Base-by-base conservation (phyloP, 2,888 invertebrate genomes). In the Trissolcus brochymenae region DNA sequence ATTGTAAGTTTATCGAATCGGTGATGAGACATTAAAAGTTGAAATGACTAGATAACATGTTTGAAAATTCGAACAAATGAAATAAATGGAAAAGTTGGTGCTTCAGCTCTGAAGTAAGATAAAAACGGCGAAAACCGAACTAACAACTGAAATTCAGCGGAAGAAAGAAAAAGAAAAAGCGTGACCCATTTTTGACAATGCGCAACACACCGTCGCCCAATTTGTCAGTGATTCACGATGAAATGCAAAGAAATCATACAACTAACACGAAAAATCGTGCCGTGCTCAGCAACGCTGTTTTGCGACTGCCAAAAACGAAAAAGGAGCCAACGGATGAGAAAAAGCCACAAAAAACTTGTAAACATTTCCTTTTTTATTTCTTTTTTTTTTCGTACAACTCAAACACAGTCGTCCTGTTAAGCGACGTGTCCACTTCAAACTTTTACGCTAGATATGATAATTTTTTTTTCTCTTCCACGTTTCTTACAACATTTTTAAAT, bases 121-220 rank as follows among this genome's bases (percentile, higher is more conserved):
- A 25, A 25, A 14, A n/a, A 17, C 25, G 17, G 50, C 19, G 50
- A 51, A 53, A 53, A 17, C 17, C 50, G 19, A 19, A 17, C 19
- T 14, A 11, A 6, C 25, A 53, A 53, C 21, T 14, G 17, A 55
- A 55, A 40, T 55, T 55, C 14, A 16, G 25, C 14, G 16, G 17
- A 40, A 25, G 35, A 9, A 29, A 55, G 14, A 17, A 40, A 16
- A 40, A 16, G 43, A 59, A 60, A 60, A 60, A 25, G 49, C 60
- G 16, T 49, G 60, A 60, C 60, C 49, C 60, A 60, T 49, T 60
- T 60, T 60, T 60, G 49, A 41, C 46, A 49, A 60, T 60, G 49
- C 60, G 49, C 46, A 21, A 59, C 25, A 59, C 55, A 25, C 55
- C 16, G 56, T 41, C 49, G 14, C 49, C 49, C 46, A 60, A 60